These are phyloP conservation scores for Schrankia costaestrigalis DNA, from an alignment of 2,888 invertebrate species.

Conservation along the genomic window DNA sequence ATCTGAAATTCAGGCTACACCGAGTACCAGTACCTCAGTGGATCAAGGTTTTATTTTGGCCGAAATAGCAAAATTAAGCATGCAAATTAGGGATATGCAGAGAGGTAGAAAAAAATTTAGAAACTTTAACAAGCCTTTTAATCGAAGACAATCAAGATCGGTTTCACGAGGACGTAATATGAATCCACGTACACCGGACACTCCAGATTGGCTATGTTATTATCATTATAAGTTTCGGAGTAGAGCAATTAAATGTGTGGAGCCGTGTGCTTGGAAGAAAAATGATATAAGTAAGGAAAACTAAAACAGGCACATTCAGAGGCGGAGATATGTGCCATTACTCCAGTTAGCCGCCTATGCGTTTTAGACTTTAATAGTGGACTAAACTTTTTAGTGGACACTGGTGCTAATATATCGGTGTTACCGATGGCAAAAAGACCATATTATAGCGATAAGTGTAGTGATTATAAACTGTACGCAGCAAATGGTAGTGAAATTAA, in stretches of 20 bases:
- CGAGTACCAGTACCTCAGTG: too few species aligned
- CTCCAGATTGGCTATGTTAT: background rate
- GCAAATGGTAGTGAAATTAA: constrained; percentile 16
- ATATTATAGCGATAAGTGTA: background rate
- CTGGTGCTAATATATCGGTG: background rate
- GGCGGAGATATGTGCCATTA: too few species aligned
- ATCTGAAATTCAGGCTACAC: too few species aligned
- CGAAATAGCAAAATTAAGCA: background rate
- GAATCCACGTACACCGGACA: background rate
- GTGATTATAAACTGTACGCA: constrained; percentile 17
- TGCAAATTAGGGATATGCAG: background rate
- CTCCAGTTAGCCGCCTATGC: too few species aligned
- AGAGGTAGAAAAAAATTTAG: too few species aligned
- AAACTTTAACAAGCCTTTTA: too few species aligned
- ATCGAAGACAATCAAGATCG: background rate
- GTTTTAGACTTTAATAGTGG: too few species aligned
- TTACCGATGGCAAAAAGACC: background rate
- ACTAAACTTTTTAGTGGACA: background rate
- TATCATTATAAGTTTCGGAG: background rate
- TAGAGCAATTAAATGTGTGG: background rate
- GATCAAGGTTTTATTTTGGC: background rate
- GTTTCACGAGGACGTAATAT: background rate
- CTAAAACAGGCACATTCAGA: too few species aligned
- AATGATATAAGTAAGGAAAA: background rate
- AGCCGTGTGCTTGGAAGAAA: constrained; percentile 1